Base-by-base conservation (phyloP, 1,140 invertebrate species). In the Drosophila bocqueti region DNA sequence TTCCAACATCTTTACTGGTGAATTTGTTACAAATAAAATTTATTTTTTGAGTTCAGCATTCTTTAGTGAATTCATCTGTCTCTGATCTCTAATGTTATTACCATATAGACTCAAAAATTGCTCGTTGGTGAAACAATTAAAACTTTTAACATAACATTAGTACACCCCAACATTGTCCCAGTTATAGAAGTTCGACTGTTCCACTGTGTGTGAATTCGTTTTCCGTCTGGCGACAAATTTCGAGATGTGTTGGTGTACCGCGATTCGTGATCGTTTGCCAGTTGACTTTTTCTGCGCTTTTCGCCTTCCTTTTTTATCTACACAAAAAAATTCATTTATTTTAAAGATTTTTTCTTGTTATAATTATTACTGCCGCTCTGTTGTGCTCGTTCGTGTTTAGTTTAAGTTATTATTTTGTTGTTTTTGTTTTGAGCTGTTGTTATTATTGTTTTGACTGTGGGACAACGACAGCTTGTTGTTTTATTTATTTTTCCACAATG, bases 191-290 rank as follows among this genome's bases (percentile, higher is more conserved):
- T 47, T 47, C 21, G 60, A 64, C 59, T 64, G 58, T 72, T 46
- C 38, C 45, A 45, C 11, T 36, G 34, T 36, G 34, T 58, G 59
- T 57, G 82, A 85, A 67, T 85, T 75, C 71, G 82, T 80, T 83
- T 86, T 86, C 71, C 76, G 76, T 71, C 80, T 79, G 69, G 83
- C 62, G 83, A 75, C 78, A 87, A 73, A 7, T 11, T 40, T 58
- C 66, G 52, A 84, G 76, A 63, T 66, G 63, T 66, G 47, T 75
- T 57, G 54, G 64, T 76, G 76, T 67, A 84, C 80, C 76, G 65
- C 77, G 62, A 55, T 87, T 89, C 84, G 83, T 87, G 83, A 89
- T 87, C 84, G 89, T 81, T 86, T 64, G 73, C 46, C 80, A 80
- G 76, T 87, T 82, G 79, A 87, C 80, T 79, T 81, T 84, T 66